Evolutionary conservation across 2,888 invertebrate species (phyloP).

Genomic region (Entomobrya proxima): DNA sequence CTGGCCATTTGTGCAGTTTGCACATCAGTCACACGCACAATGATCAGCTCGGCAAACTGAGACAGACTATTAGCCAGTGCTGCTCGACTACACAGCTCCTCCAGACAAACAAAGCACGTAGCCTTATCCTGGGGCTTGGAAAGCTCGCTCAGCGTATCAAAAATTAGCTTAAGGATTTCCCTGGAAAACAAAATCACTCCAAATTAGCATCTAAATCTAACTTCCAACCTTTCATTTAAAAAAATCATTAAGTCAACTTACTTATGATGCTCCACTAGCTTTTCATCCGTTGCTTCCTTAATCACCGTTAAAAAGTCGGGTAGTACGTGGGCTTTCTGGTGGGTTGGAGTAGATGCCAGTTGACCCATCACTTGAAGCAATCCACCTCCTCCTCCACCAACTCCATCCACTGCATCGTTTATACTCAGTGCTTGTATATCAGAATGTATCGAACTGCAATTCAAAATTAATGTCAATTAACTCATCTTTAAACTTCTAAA

Average conservation of each 20-base stretch:
- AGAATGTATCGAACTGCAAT: conserved; percentile 72
- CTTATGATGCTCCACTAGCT: conserved; percentile 74
- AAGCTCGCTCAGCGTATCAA: conserved; percentile 72
- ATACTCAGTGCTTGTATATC: conserved; percentile 73
- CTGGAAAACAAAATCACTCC: conserved; percentile 53
- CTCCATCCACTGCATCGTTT: conserved; percentile 52
- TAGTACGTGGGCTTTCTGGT: conserved; percentile 65
- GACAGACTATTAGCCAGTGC: conserved; percentile 70
- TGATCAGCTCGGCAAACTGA: conserved; percentile 74
- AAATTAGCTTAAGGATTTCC: conserved; percentile 75
- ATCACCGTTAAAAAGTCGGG: conserved; percentile 69
- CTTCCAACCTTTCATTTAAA: not conserved
- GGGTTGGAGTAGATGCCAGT: conserved; percentile 63
- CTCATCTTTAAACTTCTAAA: not conserved
- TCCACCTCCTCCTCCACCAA: conserved; percentile 57
- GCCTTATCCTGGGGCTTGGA: conserved; percentile 72
- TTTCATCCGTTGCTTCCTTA: conserved; percentile 72
- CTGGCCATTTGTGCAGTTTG: conserved; percentile 74
- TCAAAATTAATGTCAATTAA: not conserved
- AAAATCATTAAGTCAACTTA: conserved; percentile 54
- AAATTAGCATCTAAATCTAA: not conserved
- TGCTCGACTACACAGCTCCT: conserved; percentile 73
- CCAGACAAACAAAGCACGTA: conserved; percentile 73
- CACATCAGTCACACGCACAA: conserved; percentile 75
- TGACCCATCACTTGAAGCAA: conserved; percentile 71